A percentile compares a stretch with the other conserved stretches of the same genome.
Evolutionary conservation across 1,140 invertebrate genomes (phyloP).

Genomic region (Ganaspis sp.): DNA sequence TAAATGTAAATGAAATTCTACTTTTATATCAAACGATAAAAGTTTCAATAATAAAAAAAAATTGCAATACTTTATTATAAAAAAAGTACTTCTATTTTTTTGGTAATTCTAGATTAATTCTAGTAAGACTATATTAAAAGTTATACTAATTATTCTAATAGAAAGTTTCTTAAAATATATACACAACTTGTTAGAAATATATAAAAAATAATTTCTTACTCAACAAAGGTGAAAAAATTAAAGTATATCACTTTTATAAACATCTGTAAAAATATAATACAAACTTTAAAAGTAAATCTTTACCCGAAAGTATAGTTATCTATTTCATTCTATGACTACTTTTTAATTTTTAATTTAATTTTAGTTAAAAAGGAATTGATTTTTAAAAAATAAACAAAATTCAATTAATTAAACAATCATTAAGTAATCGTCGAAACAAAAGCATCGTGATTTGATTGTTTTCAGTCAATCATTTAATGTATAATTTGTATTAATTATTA

Average conservation of each 20-base stretch:
- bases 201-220: background rate
- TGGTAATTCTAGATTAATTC: conserved; percentile 15
- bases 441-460: too few species aligned
- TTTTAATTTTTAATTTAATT: too few species aligned
- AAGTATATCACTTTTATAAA: background rate
- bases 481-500: too few species aligned
- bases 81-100: conserved; percentile 1
- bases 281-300: background rate
- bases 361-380: too few species aligned
- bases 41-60: background rate
- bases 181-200: background rate
- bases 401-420: too few species aligned
- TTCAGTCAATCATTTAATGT: too few species aligned
- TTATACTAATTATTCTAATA: too few species aligned
- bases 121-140: background rate
- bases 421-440: too few species aligned
- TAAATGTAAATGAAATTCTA: background rate
- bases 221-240: background rate
- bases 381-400: too few species aligned
- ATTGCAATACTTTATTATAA: background rate
- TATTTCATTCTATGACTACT: too few species aligned
- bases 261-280: background rate
- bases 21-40: conserved; percentile 15
- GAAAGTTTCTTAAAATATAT: background rate
- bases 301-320: too few species aligned